Base-by-base conservation (phyloP, 2,113 vertebrate genomes). In the Aplodontia rufa region DNA sequence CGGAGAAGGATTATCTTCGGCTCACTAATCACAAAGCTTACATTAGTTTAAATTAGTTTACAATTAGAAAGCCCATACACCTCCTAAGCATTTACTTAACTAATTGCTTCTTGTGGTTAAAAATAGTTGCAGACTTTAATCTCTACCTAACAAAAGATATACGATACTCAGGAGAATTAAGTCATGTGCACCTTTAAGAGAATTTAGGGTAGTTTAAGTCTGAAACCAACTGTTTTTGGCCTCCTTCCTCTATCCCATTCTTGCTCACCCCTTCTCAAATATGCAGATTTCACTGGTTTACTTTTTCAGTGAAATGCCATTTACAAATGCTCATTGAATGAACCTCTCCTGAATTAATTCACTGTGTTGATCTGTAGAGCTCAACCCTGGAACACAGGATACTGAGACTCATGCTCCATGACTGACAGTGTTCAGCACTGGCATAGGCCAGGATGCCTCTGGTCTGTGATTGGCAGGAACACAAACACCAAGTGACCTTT, bases 51-150 rank as follows among this genome's bases (percentile, higher is more conserved):
- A 89, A 89, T 83, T 71, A 94, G 42, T 82, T 69, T 86, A 68
- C 88, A 87, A 37, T 88, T 28, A 87, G 58, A 87, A 96, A 83
- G 60, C 10, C 4, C 4, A 8, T 0, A 1, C 35, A n/a, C 16
- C 3, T 53, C 32, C 81, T 85, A 69, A 87, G 91, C 78, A 85
- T 68, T 85, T 89, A 84, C 85, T 93, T 79, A 91, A 89, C 14
- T 20, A 53, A 71, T n/a, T 62, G 71, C 66, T 55, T 91, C 75
- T 80, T 87, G 40, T 72, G 79, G 51, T 45, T 75, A 49, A 35
- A 89, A 40, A 69, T 51, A 26, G n/a, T 5, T 66, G 26, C 60
- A n/a, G 35, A 40, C 55, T 72, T 86, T 88, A 40, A 80, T 91
- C 42, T 88, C 49, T 26, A 22, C 26, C 83, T 85, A 60, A 30